phyloP scores from a whole-genome alignment of 2,113 vertebrate species.

The Saccopteryx bilineata region DNA sequence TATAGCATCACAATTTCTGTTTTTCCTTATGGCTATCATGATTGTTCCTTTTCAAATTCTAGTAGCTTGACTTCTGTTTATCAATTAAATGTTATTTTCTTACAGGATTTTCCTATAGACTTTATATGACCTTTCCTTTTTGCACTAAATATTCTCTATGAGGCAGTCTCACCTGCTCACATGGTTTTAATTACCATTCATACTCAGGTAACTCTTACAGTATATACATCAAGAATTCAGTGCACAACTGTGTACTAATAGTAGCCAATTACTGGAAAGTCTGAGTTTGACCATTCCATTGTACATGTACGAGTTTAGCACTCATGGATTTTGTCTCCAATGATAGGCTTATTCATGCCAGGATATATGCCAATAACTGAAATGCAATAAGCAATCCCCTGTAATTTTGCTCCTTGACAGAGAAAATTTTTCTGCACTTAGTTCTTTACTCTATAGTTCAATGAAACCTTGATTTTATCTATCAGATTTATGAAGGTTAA shows the following conservation, averaged over 20 bases:
- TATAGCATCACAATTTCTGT: background rate
- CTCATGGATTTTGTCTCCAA: background rate
- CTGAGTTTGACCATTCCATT: background rate
- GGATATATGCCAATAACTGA: background rate
- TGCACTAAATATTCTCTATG: background rate
- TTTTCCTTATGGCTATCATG: background rate
- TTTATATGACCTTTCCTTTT: background rate
- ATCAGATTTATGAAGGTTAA: background rate
- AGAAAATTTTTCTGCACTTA: background rate
- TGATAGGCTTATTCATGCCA: background rate
- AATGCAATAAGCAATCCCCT: background rate
- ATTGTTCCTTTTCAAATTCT: background rate
- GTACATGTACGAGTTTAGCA: background rate
- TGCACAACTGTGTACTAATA: background rate
- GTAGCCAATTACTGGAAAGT: background rate
- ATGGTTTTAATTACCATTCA: background rate
- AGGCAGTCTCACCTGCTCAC: background rate
- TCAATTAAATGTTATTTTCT: background rate
- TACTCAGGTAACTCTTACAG: background rate
- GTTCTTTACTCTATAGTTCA: background rate
- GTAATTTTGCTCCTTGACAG: background rate
- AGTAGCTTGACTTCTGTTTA: background rate
- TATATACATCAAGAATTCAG: background rate
- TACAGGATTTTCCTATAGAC: background rate
- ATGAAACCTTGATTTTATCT: conserved; percentile 12